Percentiles rank a stretch among this genome's conserved stretches.
Conservation (phyloP, 2,888 invertebrate genomes). For the Hipparchia sbordonii region DNA sequence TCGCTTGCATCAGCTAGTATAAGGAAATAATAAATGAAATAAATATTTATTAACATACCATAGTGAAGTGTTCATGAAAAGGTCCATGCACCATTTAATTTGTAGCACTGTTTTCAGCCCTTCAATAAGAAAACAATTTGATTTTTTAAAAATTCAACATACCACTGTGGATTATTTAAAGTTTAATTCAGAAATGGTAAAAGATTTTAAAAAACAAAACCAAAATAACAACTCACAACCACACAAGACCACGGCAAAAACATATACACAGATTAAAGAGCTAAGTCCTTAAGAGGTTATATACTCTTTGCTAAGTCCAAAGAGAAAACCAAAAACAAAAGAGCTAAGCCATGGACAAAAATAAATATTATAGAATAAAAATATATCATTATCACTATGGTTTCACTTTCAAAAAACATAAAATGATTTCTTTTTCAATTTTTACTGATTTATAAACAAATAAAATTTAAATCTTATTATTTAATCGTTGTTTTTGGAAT, state of each 20-base stretch:
- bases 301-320: too few relatives aligned
- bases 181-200: conserved; percentile 14
- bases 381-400: too few relatives aligned
- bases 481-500: conserved; percentile 1
- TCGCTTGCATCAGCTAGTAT: neutral
- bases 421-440: too few relatives aligned
- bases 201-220: neutral
- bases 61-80: neutral
- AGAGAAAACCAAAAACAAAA: neutral
- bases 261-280: neutral
- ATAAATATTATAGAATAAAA: neutral
- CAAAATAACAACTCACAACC: neutral
- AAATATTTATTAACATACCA: conserved; percentile 8
- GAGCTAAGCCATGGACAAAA: neutral
- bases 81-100: conserved; percentile 1
- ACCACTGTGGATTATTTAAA: neutral
- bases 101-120: neutral
- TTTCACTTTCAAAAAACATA: too few relatives aligned
- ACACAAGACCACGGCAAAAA: too few relatives aligned
- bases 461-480: too few relatives aligned
- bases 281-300: too few relatives aligned
- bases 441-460: too few relatives aligned
- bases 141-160: neutral
- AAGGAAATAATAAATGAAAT: neutral
- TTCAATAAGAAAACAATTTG: neutral